Base-by-base conservation (phyloP, 2,113 vertebrate genomes). In the Grammomys surdaster region DNA sequence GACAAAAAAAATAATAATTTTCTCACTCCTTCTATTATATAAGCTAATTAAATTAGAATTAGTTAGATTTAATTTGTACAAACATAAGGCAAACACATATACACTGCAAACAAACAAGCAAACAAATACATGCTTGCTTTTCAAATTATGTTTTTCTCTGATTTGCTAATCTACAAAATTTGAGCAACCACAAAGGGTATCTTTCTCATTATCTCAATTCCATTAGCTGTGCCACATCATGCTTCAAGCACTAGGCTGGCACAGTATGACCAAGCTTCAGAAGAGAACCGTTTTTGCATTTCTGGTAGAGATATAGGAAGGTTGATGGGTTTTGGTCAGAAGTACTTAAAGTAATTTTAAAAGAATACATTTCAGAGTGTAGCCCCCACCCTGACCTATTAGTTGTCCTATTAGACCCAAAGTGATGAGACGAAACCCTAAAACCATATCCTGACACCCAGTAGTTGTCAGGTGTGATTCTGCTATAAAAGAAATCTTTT, bases 261-360 rank as follows among this genome's bases (percentile, higher is more conserved):
- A 80, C 43, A 31, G 28, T 31, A 5, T 48, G 58, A 63, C 58
- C 89, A 69, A 58, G 11, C 4, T 69, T 76, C 82, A 12, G 8
- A 84, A 78, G 69, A 78, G 16, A 11, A 54, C 86, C 94, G 54
- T 22, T 54, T 54, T 90, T 78, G 75, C 51, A 85, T 81, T 96
- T 63, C 87, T 86, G 65, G 58, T 96, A 11, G 36, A 92, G 33
- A 72, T 70, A 2, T 67, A 24, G 70, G 89, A 89, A 94, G 91
- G 96, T 96, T 96, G 96, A 95, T 96, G 89, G 94, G 89, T 89
- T 96, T 97, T 93, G 96, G 90, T 96, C 94, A 97, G 82, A 92
- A 96, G 70, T 97, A 97, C 69, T 97, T 97, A 94, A 96, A 95
- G 93, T 75, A 94, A 96, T 90, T 87, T 87, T 78, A 33, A 51